Base-by-base conservation (phyloP, 2,797 vertebrate genomes). In the Lagorchestes hirsutus region DNA sequence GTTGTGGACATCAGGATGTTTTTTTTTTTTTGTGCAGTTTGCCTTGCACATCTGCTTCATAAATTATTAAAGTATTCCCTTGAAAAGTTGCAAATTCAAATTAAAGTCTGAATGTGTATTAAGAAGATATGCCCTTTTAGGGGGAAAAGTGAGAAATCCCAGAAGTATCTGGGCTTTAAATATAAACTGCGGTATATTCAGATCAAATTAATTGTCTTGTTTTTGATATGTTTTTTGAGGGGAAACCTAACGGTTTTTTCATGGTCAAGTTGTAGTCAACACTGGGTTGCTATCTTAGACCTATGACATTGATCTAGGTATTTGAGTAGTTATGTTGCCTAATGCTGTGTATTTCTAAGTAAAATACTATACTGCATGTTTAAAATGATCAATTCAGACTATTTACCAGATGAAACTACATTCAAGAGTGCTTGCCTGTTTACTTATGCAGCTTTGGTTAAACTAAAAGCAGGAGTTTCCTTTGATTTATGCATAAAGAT, bases 21-120 rank as follows among this genome's bases (percentile, higher is more conserved):
- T 99, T 98, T 98, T 98, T 98, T 99, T 98, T 98, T 98, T 96
- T 97, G 40, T 98, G 97, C 97, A 98, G 97, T 98, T 98, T 98
- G 98, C 97, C 96, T 98, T 98, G 97, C 94, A 98, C 98, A 98
- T 99, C 98, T 99, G 98, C 98, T 98, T 97, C 93, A 97, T 98
- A 98, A 98, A 98, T 98, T 98, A 98, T 96, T 97, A 97, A 98
- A 96, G 93, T 96, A 94, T 96, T 97, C 97, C 96, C 97, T 98
- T 98, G 97, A 98, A 98, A 98, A 98, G 92, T 95, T 98, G 97
- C 97, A 98, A 97, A 95, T 97, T 94, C 96, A 96, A 97, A 96
- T 98, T 94, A 96, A 50, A 94, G 97, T 90, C 54, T 90, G 98
- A 46, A 91, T 93, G 96, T 96, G 74, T 0, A 0, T 96, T 94